These are phyloP conservation scores for Mus spicilegus DNA, from an alignment of 2,113 vertebrate genomes.

Conservation along the genomic window DNA sequence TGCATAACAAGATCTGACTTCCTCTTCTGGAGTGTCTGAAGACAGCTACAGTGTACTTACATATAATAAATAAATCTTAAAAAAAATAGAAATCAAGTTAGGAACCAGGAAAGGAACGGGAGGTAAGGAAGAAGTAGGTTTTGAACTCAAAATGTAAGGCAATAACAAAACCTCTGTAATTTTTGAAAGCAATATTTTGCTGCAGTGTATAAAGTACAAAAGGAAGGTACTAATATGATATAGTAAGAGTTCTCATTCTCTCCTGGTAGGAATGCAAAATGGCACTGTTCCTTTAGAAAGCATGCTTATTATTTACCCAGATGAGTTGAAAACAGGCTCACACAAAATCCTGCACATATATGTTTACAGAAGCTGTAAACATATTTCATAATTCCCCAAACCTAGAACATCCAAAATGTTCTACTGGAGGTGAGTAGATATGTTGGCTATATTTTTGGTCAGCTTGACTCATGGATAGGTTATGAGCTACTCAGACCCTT, in stretches of 20 bases:
- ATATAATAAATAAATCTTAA: no score
- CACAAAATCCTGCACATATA: neutral
- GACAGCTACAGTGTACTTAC: no score
- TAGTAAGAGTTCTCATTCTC: neutral
- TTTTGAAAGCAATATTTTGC: neutral
- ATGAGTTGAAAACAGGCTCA: neutral
- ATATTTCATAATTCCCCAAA: neutral
- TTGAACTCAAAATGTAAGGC: neutral
- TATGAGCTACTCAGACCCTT: neutral
- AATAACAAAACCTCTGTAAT: neutral
- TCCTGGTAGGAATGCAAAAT: neutral
- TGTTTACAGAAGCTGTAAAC: neutral
- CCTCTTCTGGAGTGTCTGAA: no score
- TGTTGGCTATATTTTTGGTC: neutral
- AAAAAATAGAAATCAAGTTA: neutral
- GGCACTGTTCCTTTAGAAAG: neutral
- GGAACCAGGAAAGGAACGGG: neutral
- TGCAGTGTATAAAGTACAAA: neutral
- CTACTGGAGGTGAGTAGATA: neutral
- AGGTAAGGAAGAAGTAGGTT: neutral
- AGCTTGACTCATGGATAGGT: neutral
- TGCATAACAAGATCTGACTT: no score
- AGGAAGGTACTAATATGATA: neutral
- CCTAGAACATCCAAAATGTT: neutral
- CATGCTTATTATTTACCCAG: neutral